Evolutionary conservation across 2,888 invertebrate genomes (phyloP).

Genomic region (Morpho achilles): DNA sequence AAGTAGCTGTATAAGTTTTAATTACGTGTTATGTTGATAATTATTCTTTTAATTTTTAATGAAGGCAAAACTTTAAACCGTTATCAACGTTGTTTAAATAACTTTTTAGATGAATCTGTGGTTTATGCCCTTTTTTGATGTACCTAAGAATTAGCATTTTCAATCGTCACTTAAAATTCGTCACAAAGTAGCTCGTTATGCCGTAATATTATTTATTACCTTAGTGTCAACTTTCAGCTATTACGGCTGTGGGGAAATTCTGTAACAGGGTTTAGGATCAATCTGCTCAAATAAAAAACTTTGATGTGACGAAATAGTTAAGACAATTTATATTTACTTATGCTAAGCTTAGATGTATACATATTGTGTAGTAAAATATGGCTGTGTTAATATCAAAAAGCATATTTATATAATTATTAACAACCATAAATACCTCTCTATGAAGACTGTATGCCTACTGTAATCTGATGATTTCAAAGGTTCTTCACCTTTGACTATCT

Average conservation of each 20-base stretch:
- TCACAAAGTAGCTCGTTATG: too few relatives aligned
- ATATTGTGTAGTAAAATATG: slow-evolving; percentile 55
- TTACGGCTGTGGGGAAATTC: neutral
- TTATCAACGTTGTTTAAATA: neutral
- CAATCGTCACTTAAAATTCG: too few relatives aligned
- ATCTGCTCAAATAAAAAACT: slow-evolving; percentile 49
- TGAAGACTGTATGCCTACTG: slow-evolving; percentile 52
- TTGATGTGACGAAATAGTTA: slow-evolving; percentile 37
- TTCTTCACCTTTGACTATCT: neutral
- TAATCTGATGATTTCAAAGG: neutral
- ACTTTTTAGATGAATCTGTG: neutral
- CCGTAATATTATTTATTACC: too few relatives aligned
- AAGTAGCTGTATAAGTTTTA: slow-evolving; percentile 16
- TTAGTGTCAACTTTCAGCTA: too few relatives aligned
- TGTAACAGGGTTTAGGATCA: slow-evolving; percentile 52
- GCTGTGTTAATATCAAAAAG: slow-evolving; percentile 77
- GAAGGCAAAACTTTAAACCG: neutral
- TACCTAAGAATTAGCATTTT: neutral
- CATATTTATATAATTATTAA: slow-evolving; percentile 59
- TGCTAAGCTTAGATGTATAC: slow-evolving; percentile 34
- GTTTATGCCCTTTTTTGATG: neutral
- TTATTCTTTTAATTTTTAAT: slow-evolving; percentile 2
- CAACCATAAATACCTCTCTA: slow-evolving; percentile 73
- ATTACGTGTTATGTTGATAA: slow-evolving; percentile 8
- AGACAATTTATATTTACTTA: slow-evolving; percentile 35